Conservation (phyloP, 2,888 invertebrate species). For the Trissolcus brochymenae region DNA sequence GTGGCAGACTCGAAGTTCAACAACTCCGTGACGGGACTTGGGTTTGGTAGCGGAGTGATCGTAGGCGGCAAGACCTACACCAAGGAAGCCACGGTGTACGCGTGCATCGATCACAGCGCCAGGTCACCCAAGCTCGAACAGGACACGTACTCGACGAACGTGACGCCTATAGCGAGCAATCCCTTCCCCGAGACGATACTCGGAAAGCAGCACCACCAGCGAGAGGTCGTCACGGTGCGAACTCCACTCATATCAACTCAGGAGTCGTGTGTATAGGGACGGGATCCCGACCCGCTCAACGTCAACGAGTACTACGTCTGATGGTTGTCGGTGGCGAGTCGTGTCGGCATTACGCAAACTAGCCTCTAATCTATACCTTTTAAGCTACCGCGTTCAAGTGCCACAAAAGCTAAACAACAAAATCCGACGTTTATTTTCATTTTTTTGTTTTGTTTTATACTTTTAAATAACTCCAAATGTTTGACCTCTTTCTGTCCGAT, state of each 20-base stretch:
- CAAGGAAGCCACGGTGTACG: constrained; percentile 85
- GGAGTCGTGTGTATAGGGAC: constrained; percentile 75
- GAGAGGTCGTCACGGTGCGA: constrained; percentile 75
- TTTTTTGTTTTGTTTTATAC: no score
- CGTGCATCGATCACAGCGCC: constrained; percentile 84
- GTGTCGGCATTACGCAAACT: constrained; percentile 52
- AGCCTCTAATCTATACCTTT: constrained; percentile 8
- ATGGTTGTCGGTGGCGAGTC: constrained; percentile 65
- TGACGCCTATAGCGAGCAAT: constrained; percentile 58
- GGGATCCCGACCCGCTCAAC: constrained; percentile 74
- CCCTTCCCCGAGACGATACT: constrained; percentile 59
- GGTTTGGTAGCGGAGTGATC: constrained; percentile 69
- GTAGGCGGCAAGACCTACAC: constrained; percentile 78
- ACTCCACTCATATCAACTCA: constrained; percentile 74
- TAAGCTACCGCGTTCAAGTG: constrained; percentile 1
- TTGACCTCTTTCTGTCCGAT: no score
- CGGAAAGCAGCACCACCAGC: constrained; percentile 69
- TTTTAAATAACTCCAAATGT: no score
- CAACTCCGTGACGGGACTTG: constrained; percentile 69
- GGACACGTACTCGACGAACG: constrained; percentile 55
- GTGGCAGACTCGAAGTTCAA: constrained; percentile 63
- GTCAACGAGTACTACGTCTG: constrained; percentile 76
- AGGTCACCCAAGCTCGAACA: constrained; percentile 74
- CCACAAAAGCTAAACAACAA: no score
- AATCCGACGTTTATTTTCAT: no score